Base-by-base conservation (phyloP, 2,797 vertebrate species). In the Fistularia commersonii region DNA sequence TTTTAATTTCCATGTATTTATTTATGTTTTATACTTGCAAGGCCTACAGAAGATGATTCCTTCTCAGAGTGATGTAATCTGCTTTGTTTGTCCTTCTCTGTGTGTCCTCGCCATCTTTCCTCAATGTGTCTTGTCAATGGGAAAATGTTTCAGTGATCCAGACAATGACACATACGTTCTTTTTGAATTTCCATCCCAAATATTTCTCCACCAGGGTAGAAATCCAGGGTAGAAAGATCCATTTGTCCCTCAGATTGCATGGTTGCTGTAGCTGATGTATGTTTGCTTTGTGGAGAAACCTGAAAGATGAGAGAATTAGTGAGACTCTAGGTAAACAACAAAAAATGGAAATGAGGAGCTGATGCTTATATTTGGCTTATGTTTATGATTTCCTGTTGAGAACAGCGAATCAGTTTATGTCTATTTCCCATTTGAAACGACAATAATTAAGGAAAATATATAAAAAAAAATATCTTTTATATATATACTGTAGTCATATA, bases 241-340 rank as follows among this genome's bases (percentile, higher is more conserved):
- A n/a, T 64, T 71, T 55, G 66, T 79, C 62, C 82, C 61, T 90
- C 95, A 99, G 91, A 99, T 95, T 43, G 95, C 96, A 40, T 98
- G 95, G 92, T 99, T 99, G 90, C 94, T 98, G 83, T 99, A 99
- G 92, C 93, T 96, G 91, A 99, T 97, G 57, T 98, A 99, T 61
- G 96, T 99, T 88, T 97, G 96, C 84, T 97, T 98, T 83, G 93
- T 93, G n/a, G 94, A 84, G 88, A 95, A 91, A 47, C 84, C 97
- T 99, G 86, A 56, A 83, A 85, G 81, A 79, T 84, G 81, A 79
- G 79, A 71, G 56, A 54, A 41, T 38, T 7, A 77, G 32, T 64
- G 59, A 47, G 8, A 8, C 23, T 23, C 23, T 4, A 23, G 4
- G 2, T 2, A 23, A 23, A 23, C 23, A 23, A 23, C 4, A 9